These are phyloP conservation scores for Marmota monax DNA, from an alignment of 2,113 vertebrate genomes.

Conservation along the genomic window DNA sequence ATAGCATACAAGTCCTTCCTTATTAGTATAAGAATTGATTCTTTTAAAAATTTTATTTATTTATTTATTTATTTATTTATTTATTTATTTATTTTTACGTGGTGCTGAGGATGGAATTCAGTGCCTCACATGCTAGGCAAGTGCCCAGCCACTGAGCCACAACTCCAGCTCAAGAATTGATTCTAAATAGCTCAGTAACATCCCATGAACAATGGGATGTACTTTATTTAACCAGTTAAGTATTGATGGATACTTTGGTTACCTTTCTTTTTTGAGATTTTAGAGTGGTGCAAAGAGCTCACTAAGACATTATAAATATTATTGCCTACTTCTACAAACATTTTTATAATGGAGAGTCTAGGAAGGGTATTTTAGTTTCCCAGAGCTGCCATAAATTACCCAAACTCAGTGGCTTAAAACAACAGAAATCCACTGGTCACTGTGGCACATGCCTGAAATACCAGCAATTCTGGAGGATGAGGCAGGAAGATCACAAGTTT, in stretches of 20 bases:
- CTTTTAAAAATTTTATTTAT: too few relatives aligned
- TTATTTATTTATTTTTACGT: too few relatives aligned
- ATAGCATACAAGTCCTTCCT: not conserved
- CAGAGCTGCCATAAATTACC: not conserved
- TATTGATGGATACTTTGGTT: not conserved
- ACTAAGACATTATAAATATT: not conserved
- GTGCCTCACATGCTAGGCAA: too few relatives aligned
- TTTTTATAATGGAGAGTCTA: not conserved
- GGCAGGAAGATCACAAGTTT: too few relatives aligned
- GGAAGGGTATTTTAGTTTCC: not conserved
- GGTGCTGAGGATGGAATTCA: too few relatives aligned
- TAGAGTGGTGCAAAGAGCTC: not conserved
- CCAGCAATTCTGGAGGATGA: too few relatives aligned
- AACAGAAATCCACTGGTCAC: not conserved
- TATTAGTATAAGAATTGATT: not conserved
- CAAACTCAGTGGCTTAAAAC: not conserved
- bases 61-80: too few relatives aligned
- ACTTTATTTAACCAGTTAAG: not conserved
- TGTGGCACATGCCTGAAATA: too few relatives aligned
- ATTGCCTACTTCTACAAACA: not conserved
- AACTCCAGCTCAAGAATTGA: not conserved
- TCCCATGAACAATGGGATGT: not conserved
- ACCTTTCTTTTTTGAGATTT: not conserved
- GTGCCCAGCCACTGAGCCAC: too few relatives aligned
- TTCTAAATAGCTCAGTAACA: not conserved